phyloP scores from a whole-genome alignment of 1,140 invertebrate species.

The Homalodisca vitripennis region DNA sequence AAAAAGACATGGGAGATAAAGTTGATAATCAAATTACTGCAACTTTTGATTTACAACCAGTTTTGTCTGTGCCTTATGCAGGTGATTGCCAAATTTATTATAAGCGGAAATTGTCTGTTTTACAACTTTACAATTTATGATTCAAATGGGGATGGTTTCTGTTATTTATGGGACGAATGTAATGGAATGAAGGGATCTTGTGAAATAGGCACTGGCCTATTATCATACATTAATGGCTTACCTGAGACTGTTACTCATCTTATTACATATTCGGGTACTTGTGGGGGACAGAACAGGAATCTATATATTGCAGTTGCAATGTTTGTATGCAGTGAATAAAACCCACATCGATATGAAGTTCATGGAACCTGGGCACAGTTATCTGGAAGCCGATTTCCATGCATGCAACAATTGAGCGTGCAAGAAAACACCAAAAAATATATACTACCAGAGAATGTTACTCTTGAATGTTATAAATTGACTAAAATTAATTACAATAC shows the following conservation, averaged over 20 bases:
- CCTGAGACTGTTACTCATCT: slow-evolving; percentile 28
- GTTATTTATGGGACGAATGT: slow-evolving; percentile 32
- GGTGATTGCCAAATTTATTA: slow-evolving; percentile 40
- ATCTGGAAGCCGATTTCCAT: not conserved
- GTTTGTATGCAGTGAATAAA: slow-evolving; percentile 30
- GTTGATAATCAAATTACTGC: slow-evolving; percentile 23
- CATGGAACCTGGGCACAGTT: not conserved
- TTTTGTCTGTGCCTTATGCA: slow-evolving; percentile 38
- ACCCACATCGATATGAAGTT: not conserved
- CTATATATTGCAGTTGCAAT: slow-evolving; percentile 27
- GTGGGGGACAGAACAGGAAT: slow-evolving; percentile 35
- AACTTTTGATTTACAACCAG: slow-evolving; percentile 43
- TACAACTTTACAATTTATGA: slow-evolving; percentile 32
- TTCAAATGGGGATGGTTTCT: slow-evolving; percentile 31
- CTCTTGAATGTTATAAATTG: too few species aligned
- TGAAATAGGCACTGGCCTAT: slow-evolving; percentile 32
- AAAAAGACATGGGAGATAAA: slow-evolving; percentile 26
- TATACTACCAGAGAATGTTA: not conserved
- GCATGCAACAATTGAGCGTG: not conserved
- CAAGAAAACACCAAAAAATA: not conserved
- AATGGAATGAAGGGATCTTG: slow-evolving; percentile 26
- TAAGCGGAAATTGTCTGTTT: slow-evolving; percentile 31
- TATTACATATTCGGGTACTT: slow-evolving; percentile 32
- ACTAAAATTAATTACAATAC: too few species aligned
- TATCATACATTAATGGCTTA: slow-evolving; percentile 28